Evolutionary conservation across 2,113 vertebrate species (phyloP), one percentile per base, ranked within the genome.

Genomic region (Burhinus oedicnemus): DNA sequence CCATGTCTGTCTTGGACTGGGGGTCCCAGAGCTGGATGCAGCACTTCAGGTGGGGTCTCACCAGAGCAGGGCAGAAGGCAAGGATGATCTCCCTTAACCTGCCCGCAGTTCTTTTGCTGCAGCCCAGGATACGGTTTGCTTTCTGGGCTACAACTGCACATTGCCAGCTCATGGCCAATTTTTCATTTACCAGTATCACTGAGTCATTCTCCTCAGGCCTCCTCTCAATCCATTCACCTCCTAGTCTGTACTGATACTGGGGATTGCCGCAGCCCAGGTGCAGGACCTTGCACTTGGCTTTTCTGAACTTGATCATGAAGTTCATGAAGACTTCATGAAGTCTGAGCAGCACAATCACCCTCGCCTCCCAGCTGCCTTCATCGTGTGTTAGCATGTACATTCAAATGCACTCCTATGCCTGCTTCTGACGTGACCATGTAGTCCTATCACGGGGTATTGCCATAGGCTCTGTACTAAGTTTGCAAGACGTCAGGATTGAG

Each of bases 41-140:
- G 18, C 11, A 5, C 47, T 54, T 6, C 25, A 21, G 36, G 17
- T 15, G 60, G 22, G 7, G 12, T 65, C 38, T 65, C 61, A 27
- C 11, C 1, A 64, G 47, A 22, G 49, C 0, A 0, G 47, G 42
- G 29, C 3, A 34, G n/a, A 42, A 36, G 29, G 47, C 1, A 5
- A 44, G 25, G 54, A 44, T 44, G 22, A 12, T 51, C 44, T 44
- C 44, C 44, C 44, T 44, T 44, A 14, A 44, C 1, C 30, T 54
- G 38, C 3, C 18, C 49, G 22, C 6, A 1, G 6, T 54, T 15
- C 19, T 57, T 26, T 18, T 21, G 38, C 65, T 34, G 30, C 30
- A 38, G 45, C n/a, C 45, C 21, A 25, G 30, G 20, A 19, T 38
- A 17, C 1, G 2, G 19, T 5, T 51, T 36, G 21, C 23, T 57